Evolutionary conservation across 2,888 invertebrate genomes (phyloP).

Genomic region (Hoplodrina ambigua): DNA sequence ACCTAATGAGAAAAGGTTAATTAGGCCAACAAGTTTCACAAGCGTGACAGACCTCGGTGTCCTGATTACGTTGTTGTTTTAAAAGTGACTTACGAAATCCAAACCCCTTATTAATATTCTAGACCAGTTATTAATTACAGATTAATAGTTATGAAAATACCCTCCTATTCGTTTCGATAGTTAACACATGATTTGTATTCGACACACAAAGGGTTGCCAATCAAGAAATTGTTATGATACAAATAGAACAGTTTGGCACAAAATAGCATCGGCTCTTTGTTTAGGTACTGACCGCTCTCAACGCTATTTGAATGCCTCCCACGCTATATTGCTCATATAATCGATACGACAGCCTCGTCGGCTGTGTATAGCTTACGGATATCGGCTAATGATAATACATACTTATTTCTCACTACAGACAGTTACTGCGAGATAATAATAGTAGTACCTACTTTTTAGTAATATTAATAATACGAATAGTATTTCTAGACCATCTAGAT

Average conservation of each 20-base stretch:
- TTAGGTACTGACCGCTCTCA: constrained; percentile 64
- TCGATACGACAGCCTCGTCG: constrained; percentile 65
- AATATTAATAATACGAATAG: background rate
- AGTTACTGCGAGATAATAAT: constrained; percentile 8
- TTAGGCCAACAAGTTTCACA: background rate
- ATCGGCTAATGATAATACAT: constrained; percentile 20
- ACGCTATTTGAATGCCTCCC: constrained; percentile 71
- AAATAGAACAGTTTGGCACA: constrained; percentile 33
- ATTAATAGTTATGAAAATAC: background rate
- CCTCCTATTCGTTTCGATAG: constrained; percentile 5
- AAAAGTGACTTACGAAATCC: constrained; percentile 13
- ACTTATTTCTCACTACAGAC: background rate
- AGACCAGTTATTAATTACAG: constrained; percentile 23
- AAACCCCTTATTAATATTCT: constrained; percentile 1
- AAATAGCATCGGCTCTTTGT: constrained; percentile 65
- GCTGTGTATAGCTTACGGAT: constrained; percentile 33
- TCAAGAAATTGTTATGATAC: constrained; percentile 36
- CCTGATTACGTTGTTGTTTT: background rate
- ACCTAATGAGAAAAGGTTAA: background rate
- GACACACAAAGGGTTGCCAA: constrained; percentile 25
- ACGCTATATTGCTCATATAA: constrained; percentile 58
- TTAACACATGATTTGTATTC: constrained; percentile 22
- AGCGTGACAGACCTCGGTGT: background rate
- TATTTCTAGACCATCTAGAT: constrained; percentile 1
- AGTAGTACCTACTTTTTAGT: background rate